Base-by-base conservation (phyloP, 1,140 invertebrate genomes). In the Epicauta chinensis region DNA sequence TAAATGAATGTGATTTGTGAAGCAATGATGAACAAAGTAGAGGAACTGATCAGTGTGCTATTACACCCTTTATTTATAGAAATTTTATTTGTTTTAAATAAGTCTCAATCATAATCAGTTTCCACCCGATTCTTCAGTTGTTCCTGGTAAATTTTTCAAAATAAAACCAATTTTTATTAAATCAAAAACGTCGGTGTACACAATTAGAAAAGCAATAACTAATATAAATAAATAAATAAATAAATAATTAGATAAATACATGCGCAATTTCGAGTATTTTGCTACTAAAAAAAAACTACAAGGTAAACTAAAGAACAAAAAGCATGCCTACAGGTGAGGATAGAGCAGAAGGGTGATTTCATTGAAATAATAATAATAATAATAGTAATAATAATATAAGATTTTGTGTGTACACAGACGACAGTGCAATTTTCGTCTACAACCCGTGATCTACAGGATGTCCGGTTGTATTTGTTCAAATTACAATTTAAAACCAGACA, bases 121-220 rank as follows among this genome's bases (percentile, higher is more conserved):
- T 70, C 67, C 49, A 70, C 67, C 50, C 66, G 67, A 40, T 65
- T 61, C 64, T 64, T 68, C 61, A 70, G 64, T 37, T 70, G 65
- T 64, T 70, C 65, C 67, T 70, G 54, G 52, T 63, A 41, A 47
- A 40, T 39, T 55, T 36, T 23, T 47, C 45, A 55, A 60, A 38
- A 51, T 46, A 55, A 59, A 51, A 55, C 35, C 30, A 56, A 59
- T 2, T 23, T 23, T 23, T 23, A 3, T 23, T 23, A 2, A 17
- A 40, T 37, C 29, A 51, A 50, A 45, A 51, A 52, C 51, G 67
- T 69, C 64, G 59, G 61, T 67, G 63, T 63, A 67, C 62, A 67
- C 65, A 14, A 52, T 23, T 49, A 37, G 32, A 16, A 32, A 45
- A 48, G 36, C 43, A 44, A 49, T n/a, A 53, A 44, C 23, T 45